These are phyloP conservation scores for Drosophila infuscata DNA, from an alignment of 2,888 invertebrate species.

Conservation along the genomic window DNA sequence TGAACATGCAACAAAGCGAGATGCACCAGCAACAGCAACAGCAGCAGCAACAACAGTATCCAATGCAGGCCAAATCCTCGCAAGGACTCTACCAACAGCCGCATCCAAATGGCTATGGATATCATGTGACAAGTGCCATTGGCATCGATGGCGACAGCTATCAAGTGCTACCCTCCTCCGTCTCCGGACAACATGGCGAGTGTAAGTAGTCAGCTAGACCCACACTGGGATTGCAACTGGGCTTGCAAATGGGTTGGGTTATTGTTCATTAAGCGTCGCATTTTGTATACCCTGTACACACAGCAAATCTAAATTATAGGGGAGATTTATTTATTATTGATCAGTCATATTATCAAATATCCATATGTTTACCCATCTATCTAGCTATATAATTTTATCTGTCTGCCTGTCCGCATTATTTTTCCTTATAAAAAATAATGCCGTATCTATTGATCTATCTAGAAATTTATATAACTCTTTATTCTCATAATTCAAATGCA, in stretches of 20 bases:
- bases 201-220: conserved; percentile 75
- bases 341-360: no score
- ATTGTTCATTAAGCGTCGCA: conserved; percentile 64
- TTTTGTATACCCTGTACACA: conserved; percentile 22
- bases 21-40: conserved; percentile 64
- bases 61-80: conserved; percentile 53
- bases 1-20: conserved; percentile 69
- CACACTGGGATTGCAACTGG: not conserved
- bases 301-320: not conserved
- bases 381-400: not conserved
- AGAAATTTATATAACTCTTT: not conserved
- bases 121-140: conserved; percentile 83
- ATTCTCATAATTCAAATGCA: not conserved
- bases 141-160: conserved; percentile 83
- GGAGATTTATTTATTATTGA: not conserved
- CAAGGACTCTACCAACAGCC: conserved; percentile 54
- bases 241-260: not conserved
- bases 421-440: not conserved
- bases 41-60: conserved; percentile 52
- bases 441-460: not conserved
- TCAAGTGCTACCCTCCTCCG: conserved; percentile 81
- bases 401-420: not conserved
- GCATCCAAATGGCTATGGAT: conserved; percentile 81
- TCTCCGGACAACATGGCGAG: conserved; percentile 72
- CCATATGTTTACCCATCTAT: not conserved